Conservation (phyloP, 2,797 vertebrate genomes). For the Falco concolor region DNA sequence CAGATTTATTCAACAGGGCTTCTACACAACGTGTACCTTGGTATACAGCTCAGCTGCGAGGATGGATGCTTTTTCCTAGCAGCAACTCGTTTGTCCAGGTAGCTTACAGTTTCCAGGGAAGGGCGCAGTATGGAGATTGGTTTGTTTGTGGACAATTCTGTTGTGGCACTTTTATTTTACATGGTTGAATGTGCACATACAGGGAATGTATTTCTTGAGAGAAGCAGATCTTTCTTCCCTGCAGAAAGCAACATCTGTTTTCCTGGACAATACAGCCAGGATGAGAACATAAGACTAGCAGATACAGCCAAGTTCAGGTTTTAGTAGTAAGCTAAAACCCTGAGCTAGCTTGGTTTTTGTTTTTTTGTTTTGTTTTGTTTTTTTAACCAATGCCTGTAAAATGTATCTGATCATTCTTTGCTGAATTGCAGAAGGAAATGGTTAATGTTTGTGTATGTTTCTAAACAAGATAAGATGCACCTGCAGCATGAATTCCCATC, state of each 20-base stretch:
- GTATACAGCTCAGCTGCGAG: background rate
- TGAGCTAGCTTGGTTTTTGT: background rate
- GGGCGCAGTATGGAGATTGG: background rate
- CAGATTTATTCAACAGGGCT: background rate
- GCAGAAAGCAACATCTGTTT: slow-evolving; percentile 65
- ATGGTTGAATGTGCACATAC: slow-evolving; percentile 19
- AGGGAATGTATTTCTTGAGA: slow-evolving; percentile 56
- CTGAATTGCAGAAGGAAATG: slow-evolving; percentile 50
- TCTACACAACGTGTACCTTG: background rate
- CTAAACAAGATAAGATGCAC: slow-evolving; percentile 68
- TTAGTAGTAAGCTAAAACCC: slow-evolving; percentile 8
- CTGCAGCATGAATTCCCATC: slow-evolving; percentile 68
- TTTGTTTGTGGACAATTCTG: background rate
- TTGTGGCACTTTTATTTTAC: background rate
- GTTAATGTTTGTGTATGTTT: slow-evolving; percentile 42
- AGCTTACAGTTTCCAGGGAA: background rate
- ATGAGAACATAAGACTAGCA: slow-evolving; percentile 48
- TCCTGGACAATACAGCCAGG: slow-evolving; percentile 45
- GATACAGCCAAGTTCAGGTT: slow-evolving; percentile 47
- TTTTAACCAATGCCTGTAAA: slow-evolving; percentile 74
- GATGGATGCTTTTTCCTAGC: background rate
- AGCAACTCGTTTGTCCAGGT: background rate
- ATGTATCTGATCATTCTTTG: background rate
- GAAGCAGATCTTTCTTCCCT: slow-evolving; percentile 43
- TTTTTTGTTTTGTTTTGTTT: slow-evolving; percentile 8